Evolutionary conservation across 2,797 vertebrate species (phyloP).

Genomic region (Mormyrops attenuatus): DNA sequence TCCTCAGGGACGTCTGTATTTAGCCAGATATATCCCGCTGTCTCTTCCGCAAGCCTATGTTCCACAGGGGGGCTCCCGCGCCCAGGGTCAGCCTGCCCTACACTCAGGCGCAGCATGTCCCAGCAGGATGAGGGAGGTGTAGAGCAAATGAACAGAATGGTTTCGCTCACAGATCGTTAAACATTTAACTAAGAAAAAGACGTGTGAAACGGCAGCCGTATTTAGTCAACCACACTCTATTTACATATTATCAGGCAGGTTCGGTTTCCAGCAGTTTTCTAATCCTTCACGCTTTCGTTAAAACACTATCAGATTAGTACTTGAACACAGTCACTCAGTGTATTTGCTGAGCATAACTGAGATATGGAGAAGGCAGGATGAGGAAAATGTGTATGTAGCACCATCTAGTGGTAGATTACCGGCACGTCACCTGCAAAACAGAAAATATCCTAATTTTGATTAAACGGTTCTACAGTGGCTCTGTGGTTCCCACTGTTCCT

Average conservation of each 20-base stretch:
- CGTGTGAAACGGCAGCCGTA: background rate
- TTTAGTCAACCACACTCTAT: background rate
- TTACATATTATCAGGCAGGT: background rate
- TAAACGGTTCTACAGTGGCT: background rate
- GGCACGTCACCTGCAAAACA: background rate
- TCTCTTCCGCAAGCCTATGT: background rate
- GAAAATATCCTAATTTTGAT: background rate
- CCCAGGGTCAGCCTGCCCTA: background rate
- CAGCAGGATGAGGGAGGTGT: background rate
- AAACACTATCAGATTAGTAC: background rate
- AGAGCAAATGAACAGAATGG: background rate
- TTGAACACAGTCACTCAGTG: background rate
- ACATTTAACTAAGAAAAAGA: background rate
- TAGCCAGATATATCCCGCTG: background rate
- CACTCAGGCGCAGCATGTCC: background rate
- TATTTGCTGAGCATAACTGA: background rate
- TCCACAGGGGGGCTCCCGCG: background rate
- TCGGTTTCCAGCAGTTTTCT: background rate
- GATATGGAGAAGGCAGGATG: background rate
- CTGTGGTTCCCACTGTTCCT: background rate
- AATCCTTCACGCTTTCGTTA: background rate
- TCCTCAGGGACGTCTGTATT: background rate
- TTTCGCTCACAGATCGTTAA: background rate
- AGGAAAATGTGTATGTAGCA: background rate
- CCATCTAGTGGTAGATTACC: background rate